phyloP scores from a whole-genome alignment of 2,797 vertebrate species.

The Coluber constrictor region DNA sequence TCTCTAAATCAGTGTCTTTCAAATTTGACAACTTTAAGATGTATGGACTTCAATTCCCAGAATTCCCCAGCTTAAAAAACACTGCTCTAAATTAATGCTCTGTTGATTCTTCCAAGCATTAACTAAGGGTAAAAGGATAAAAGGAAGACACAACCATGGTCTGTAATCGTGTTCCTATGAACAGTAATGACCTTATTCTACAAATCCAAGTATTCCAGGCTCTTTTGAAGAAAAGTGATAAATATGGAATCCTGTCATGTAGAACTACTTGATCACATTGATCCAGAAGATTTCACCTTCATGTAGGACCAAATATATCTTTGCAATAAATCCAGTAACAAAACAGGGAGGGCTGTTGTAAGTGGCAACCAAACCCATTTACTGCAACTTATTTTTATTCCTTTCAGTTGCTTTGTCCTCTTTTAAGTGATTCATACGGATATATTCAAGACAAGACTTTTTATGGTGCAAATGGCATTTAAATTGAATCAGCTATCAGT shows the following conservation, averaged over 20 bases:
- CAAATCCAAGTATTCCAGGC: neutral
- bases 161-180: neutral
- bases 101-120: neutral
- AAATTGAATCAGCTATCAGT: neutral
- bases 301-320: neutral
- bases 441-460: neutral
- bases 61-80: neutral
- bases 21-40: neutral
- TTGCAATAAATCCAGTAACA: neutral
- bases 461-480: conserved; percentile 1
- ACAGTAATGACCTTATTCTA: neutral
- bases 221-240: neutral
- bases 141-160: neutral
- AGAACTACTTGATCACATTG: neutral
- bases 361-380: neutral
- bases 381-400: neutral
- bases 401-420: neutral
- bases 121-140: neutral
- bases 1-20: neutral
- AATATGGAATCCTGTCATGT: neutral
- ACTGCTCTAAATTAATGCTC: neutral
- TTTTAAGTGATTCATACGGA: neutral
- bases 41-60: neutral
- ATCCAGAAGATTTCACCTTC: neutral
- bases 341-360: neutral